Evolutionary conservation across 1,140 invertebrate genomes (phyloP), one percentile per base, ranked within the genome.

Genomic region (Agrypnia vestita): DNA sequence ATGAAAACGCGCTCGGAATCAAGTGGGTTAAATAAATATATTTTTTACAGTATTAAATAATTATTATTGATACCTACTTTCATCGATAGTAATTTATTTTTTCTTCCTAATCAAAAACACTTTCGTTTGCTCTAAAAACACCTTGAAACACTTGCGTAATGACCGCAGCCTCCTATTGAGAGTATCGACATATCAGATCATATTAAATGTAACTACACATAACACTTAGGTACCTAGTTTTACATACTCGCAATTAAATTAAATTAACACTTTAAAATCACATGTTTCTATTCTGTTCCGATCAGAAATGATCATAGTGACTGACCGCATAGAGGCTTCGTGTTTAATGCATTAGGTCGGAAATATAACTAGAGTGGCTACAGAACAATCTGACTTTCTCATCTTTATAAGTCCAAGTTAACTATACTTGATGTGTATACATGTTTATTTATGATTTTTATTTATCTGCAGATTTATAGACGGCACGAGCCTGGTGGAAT

Each of bases 201-300:
- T 21, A 69, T 69, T 49, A 69, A 49, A 69, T 17, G 43, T 69
- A 47, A 69, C n/a, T 69, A 49, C 17, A 69, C 61, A 21, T 59
- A 47, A 35, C 25, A 35, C 25, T 35, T 69, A 17, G 44, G 43
- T 69, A 44, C 64, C 64, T 69, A 43, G 51, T 73, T 73, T 35
- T 35, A 35, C 6, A 73, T 55, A 9, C 8, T 56, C n/a, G 76
- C 62, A 78, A 78, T 78, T 73, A 79, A 79, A 79, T 79, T 79
- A 74, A 71, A 78, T 78, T 78, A 44, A 79, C 77, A 79, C 77
- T 79, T 72, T 19, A n/a, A 35, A 73, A 73, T 73, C 53, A 79
- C 69, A 73, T 64, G 76, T 78, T 76, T 76, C 47, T 46, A 69
- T 78, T 69, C 62, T 56, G 11, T 71, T 53, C 44, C 44, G 17